Percentiles rank a stretch among this genome's conserved stretches.
Evolutionary conservation across 2,888 invertebrate genomes (phyloP).

Genomic region (Drosophila macrospina): DNA sequence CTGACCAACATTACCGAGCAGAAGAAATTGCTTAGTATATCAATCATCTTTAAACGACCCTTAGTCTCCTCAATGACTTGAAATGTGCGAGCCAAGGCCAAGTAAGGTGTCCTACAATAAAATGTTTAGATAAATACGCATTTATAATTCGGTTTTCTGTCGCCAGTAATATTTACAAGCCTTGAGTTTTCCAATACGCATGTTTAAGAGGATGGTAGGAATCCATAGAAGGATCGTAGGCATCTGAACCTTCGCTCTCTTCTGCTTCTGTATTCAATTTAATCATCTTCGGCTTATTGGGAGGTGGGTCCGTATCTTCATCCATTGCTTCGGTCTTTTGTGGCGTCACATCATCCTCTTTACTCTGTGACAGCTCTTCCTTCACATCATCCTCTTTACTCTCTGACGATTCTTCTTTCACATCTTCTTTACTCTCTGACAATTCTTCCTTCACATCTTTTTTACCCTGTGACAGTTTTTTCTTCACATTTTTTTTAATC

Average conservation of each 20-base stretch:
- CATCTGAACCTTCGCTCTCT: constrained; percentile 66
- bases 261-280: constrained; percentile 29
- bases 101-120: constrained; percentile 92
- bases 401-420: not conserved
- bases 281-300: constrained; percentile 29
- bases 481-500: not conserved
- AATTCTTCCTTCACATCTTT: constrained; percentile 5
- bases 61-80: constrained; percentile 95
- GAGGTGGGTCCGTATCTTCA: constrained; percentile 2
- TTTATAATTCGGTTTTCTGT: not conserved
- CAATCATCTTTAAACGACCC: constrained; percentile 95
- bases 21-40: constrained; percentile 96
- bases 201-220: constrained; percentile 93
- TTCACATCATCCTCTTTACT: not conserved
- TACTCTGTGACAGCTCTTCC: not conserved
- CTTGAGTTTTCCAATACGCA: constrained; percentile 92
- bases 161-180: constrained; percentile 86
- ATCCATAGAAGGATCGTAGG: constrained; percentile 90
- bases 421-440: not conserved
- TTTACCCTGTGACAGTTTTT: not conserved
- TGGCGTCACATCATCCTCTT: not conserved
- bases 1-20: constrained; percentile 95
- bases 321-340: not conserved
- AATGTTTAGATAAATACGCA: not conserved
- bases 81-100: constrained; percentile 95